Conservation (phyloP, 1,140 invertebrate species). For the Platorchestia sp. region DNA sequence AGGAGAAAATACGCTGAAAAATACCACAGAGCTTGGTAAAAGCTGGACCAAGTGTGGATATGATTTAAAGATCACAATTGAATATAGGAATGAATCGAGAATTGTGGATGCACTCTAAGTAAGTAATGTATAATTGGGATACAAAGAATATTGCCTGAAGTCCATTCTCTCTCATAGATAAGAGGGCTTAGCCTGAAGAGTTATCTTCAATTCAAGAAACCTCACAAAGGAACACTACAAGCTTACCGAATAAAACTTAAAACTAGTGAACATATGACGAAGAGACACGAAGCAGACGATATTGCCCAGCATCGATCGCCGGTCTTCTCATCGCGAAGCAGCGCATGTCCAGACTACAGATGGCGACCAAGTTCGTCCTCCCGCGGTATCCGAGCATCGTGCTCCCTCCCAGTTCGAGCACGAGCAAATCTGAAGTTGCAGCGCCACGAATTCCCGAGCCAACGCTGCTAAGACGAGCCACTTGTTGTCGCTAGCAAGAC, state of each 20-base stretch:
- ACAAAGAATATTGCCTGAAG: not conserved
- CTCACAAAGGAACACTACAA: not conserved
- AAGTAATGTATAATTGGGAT: not conserved
- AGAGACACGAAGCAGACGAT: too few relatives aligned
- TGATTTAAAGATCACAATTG: not conserved
- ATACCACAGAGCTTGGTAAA: not conserved
- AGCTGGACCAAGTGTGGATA: not conserved
- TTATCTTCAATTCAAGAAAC: not conserved
- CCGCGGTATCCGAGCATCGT: not conserved
- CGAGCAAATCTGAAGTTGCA: not conserved
- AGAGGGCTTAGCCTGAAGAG: not conserved
- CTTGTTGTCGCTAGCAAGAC: not conserved
- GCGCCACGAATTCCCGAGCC: not conserved
- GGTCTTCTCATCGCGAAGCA: not conserved
- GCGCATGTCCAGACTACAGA: not conserved
- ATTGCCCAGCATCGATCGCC: not conserved
- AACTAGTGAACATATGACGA: not conserved
- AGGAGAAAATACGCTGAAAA: not conserved
- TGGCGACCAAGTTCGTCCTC: not conserved
- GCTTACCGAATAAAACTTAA: not conserved
- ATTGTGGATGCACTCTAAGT: not conserved
- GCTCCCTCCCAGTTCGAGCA: not conserved
- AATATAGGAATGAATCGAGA: not conserved
- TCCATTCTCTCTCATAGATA: not conserved
- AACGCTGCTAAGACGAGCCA: not conserved